Base-by-base conservation (phyloP, 2,113 vertebrate species). In the Sinocyclocheilus rhinocerous region DNA sequence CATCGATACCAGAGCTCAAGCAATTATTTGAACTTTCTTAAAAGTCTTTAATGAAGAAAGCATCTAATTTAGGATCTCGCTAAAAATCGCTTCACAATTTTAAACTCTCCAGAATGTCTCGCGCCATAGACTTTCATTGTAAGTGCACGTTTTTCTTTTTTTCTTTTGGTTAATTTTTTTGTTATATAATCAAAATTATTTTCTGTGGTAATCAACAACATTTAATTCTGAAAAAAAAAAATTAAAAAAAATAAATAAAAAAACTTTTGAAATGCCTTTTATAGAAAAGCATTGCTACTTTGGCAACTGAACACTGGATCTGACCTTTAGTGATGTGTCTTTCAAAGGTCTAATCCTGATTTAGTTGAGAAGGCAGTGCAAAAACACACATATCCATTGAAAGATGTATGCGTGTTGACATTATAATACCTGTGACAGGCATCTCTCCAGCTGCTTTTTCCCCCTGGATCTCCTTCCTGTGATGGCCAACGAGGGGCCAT, bases 311-410 rank as follows among this genome's bases (percentile, higher is more conserved):
- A 65, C 59, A 33, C 76, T 50, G 69, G 45, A 50, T 87, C 78
- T 89, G 76, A 42, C 69, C 52, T 87, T 63, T 81, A 76, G 26
- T 67, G 57, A 72, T 76, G 77, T 80, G 59, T 80, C 75, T 77
- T 26, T 81, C 18, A 77, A 79, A 82, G 55, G 61, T 78, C 81
- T 86, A 84, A 67, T 86, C 83, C 79, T 85, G 79, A 90, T 91
- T 92, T 87, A 92, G 93, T 90, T 93, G 94, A 95, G 95, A 96
- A 96, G 95, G 95, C 95, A 96, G 95, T 96, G 95, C 90, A 95
- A 94, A 95, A 94, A 95, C 91, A 91, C 94, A 95, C 94, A 95
- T 94, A 95, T 95, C 94, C 93, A 95, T 95, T 95, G 91, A 95
- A 95, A 95, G 94, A 96, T 95, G 94, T 95, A 95, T 95, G 95